Conservation (phyloP, 2,888 invertebrate genomes). For the Schizaphis graminum region DNA sequence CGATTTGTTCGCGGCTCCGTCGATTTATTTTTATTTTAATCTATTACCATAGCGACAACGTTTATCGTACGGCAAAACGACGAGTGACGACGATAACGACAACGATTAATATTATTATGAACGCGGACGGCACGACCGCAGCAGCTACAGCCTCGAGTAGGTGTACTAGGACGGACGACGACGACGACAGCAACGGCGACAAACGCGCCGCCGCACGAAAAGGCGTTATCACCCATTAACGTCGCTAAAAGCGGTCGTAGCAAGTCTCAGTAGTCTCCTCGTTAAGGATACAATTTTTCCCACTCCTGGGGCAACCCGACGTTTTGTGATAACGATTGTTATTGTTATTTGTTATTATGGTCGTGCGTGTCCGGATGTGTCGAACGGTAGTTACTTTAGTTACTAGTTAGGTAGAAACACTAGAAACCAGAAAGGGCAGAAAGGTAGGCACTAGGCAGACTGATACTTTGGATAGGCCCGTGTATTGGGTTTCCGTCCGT, state of each 20-base stretch:
- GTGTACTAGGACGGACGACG: background rate
- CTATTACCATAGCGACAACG: background rate
- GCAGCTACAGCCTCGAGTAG: no score
- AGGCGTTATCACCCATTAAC: background rate
- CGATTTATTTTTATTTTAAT: background rate
- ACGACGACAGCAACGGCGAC: background rate
- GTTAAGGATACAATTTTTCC: background rate
- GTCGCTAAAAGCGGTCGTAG: background rate
- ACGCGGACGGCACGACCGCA: background rate
- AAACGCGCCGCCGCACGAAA: background rate
- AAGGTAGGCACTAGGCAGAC: background rate
- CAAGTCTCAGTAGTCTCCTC: background rate
- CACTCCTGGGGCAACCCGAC: background rate
- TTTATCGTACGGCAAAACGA: background rate
- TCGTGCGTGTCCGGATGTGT: background rate
- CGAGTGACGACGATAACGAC: background rate
- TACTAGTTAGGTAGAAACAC: no score
- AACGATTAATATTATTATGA: slow-evolving; percentile 11
- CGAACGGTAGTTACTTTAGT: background rate
- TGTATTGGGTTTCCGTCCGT: background rate
- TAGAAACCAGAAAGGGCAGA: no score
- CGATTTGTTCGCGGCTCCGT: background rate
- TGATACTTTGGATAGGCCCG: background rate
- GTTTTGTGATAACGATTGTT: slow-evolving; percentile 4
- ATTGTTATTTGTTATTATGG: background rate